Conservation (phyloP, 2,797 vertebrate genomes). For the Mico argentatus region DNA sequence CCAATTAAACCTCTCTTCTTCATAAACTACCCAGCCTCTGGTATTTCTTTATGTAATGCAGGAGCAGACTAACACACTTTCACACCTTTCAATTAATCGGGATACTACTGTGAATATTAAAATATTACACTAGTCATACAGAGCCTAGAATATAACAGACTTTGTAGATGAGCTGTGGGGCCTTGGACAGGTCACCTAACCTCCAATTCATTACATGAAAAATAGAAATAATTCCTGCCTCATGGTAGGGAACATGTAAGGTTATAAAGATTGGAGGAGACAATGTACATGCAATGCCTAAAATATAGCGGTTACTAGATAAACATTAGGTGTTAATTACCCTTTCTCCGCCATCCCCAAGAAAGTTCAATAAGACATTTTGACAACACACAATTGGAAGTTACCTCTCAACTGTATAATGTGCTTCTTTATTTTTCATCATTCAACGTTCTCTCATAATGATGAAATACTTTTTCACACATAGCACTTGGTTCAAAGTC, state of each 20-base stretch:
- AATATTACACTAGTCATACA: not conserved
- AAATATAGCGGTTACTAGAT: not conserved
- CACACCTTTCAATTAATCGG: not conserved
- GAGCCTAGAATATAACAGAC: not conserved
- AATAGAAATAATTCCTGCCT: not conserved
- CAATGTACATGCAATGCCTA: not conserved
- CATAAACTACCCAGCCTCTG: not conserved
- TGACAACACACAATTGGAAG: not conserved
- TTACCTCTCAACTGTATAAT: not conserved
- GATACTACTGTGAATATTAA: not conserved
- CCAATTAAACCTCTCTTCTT: not conserved
- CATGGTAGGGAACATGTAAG: not conserved
- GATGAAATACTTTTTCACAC: not conserved
- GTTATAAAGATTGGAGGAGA: not conserved
- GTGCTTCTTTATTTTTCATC: not conserved
- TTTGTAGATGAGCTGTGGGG: not conserved
- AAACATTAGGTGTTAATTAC: not conserved
- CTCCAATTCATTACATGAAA: not conserved
- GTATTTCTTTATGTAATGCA: not conserved
- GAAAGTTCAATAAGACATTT: not conserved
- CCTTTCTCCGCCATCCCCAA: not conserved
- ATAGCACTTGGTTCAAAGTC: not conserved
- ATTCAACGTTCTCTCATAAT: not conserved
- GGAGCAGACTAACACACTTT: not conserved
- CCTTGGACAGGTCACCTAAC: not conserved